A percentile compares a stretch with the other conserved stretches of the same genome.
Evolutionary conservation across 2,888 invertebrate species (phyloP).

Genomic region (Orthosia incerta): DNA sequence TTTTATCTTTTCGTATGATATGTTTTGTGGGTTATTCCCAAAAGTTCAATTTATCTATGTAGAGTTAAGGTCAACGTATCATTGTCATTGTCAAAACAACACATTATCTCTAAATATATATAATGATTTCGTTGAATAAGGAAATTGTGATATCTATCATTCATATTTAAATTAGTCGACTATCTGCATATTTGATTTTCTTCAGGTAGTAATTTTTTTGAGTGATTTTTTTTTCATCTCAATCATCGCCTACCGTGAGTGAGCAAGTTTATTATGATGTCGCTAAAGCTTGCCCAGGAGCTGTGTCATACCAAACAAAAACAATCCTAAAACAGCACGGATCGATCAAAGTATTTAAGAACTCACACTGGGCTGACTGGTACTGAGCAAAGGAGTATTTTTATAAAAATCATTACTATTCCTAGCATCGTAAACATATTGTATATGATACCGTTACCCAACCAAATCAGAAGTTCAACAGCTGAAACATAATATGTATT

Average conservation of each 20-base stretch:
- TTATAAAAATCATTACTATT: no score
- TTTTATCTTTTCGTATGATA: neutral
- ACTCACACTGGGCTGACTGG: no score
- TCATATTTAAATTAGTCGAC: no score
- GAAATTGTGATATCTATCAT: no score
- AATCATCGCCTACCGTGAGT: conserved; percentile 19
- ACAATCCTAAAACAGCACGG: neutral
- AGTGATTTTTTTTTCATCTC: conserved; percentile 75
- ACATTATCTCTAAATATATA: neutral
- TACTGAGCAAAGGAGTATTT: no score
- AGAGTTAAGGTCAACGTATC: neutral
- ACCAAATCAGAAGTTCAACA: no score
- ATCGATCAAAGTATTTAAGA: no score
- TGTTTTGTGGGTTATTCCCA: neutral
- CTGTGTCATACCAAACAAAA: conserved; percentile 18
- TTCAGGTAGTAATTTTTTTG: conserved; percentile 71
- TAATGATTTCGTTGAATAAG: no score
- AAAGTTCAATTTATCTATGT: neutral
- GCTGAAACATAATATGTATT: neutral
- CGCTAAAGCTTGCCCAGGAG: conserved; percentile 78
- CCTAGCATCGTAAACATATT: no score
- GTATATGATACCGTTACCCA: no score
- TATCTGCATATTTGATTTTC: no score
- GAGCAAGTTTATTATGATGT: conserved; percentile 79
- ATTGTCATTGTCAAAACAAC: neutral